A percentile compares a stretch with the other conserved stretches of the same genome.
Evolutionary conservation across 2,113 vertebrate genomes (phyloP).

Genomic region (Jacana jacana): DNA sequence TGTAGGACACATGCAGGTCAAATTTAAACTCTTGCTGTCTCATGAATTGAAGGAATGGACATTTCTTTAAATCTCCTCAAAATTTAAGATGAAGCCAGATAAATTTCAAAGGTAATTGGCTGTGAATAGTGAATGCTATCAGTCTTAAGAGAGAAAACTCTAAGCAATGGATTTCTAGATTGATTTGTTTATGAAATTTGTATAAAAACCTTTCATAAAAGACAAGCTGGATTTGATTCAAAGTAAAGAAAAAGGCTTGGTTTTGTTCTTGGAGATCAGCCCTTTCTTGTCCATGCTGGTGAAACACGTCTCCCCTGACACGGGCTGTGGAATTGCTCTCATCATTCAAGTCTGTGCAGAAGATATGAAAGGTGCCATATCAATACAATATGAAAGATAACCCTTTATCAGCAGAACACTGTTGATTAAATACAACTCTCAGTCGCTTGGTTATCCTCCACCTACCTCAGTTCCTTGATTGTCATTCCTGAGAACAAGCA

Average conservation of each 20-base stretch:
- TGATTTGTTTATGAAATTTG: not conserved
- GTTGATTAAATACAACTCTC: not conserved
- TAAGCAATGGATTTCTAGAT: not conserved
- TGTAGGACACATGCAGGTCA: not conserved
- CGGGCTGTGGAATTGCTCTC: not conserved
- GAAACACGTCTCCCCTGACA: not conserved
- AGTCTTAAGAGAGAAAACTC: not conserved
- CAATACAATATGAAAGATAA: not conserved
- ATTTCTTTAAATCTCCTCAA: not conserved
- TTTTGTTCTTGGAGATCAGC: not conserved
- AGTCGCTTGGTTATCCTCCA: not conserved
- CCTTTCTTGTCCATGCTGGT: not conserved
- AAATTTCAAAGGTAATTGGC: not conserved
- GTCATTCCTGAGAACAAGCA: not conserved
- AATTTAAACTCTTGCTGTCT: not conserved
- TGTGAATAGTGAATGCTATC: not conserved
- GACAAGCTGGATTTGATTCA: not conserved
- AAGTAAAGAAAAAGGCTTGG: not conserved
- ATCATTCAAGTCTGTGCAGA: not conserved
- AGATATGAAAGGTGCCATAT: not conserved
- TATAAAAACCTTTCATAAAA: not conserved
- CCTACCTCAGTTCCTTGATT: not conserved
- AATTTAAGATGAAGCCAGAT: not conserved
- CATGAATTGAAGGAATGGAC: not conserved
- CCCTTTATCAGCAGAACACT: not conserved